Conservation (phyloP, 2,113 vertebrate genomes). For the Takifugu flavidus region DNA sequence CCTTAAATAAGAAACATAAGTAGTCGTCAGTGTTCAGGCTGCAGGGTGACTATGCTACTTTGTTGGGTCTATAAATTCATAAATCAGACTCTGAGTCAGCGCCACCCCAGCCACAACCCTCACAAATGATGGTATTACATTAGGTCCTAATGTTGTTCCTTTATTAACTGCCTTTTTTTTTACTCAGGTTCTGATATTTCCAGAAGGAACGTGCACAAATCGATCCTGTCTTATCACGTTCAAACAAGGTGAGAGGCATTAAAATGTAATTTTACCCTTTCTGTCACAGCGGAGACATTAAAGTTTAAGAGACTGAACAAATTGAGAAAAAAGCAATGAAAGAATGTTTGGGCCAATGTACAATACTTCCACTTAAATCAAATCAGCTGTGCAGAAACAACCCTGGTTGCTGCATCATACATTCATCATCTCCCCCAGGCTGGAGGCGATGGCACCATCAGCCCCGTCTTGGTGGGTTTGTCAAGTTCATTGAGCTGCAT, state of each 20-base stretch:
- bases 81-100: no score
- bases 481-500: background rate
- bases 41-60: no score
- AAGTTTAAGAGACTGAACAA: background rate
- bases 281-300: background rate
- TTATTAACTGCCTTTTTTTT: conserved; percentile 44
- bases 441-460: background rate
- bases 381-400: background rate
- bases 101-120: no score
- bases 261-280: no score
- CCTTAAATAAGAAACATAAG: no score
- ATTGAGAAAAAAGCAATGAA: background rate
- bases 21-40: no score
- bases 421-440: background rate
- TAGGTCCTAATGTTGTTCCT: background rate
- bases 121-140: no score
- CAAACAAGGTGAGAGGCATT: conserved; percentile 83
- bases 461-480: background rate
- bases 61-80: no score
- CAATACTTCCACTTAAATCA: background rate
- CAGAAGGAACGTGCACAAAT: conserved; percentile 98
- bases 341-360: background rate
- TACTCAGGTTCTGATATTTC: conserved; percentile 90
- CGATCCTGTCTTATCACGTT: conserved; percentile 97
- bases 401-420: background rate